Base-by-base conservation (phyloP, 2,888 invertebrate genomes). In the Hoplodrina ambigua region DNA sequence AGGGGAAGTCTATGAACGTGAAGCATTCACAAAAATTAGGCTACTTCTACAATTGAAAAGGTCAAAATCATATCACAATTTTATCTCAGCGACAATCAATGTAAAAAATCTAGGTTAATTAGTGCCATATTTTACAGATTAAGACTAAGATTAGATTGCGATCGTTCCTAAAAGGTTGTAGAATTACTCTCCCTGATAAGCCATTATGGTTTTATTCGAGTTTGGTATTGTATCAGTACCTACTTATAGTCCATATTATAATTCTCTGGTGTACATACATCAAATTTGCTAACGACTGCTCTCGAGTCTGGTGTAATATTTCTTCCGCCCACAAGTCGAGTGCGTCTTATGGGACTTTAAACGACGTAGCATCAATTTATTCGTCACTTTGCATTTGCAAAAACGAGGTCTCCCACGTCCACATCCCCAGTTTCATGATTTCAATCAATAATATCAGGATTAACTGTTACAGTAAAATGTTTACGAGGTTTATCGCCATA, bases 321-420 rank as follows among this genome's bases (percentile, higher is more conserved):
- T 72, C 64, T 64, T n/a, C 72, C 81, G 57, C 72, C 67, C 67
- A 72, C 72, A 62, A 62, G 81, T 37, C 37, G 37, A 64, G 52
- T 76, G 81, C 72, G 64, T 81, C 77, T 72, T 78, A 76, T 72
- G 77, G 67, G 67, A 68, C 46, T 58, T 57, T 61, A 76, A 80
- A 64, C 61, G 78, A 75, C 44, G 50, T 13, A 56, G 49, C 77
- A 53, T 67, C 63, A 71, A 80, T 65, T 67, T 76, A 71, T 76
- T 64, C 64, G 37, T 57, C 53, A 60, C 66, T 66, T 65, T 80
- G 56, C 60, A 61, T 76, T 80, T 61, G 25, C 60, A 54, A 60
- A 53, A 59, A 66, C 49, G 62, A n/a, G 13, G 17, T 46, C 15
- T 30, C 25, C 49, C 53, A 56, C 62, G 62, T 11, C 59, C 49